Evolutionary conservation across 2,113 vertebrate species (phyloP), one percentile per base, ranked within the genome.

Genomic region (Cryptoleucopteryx plumbea): DNA sequence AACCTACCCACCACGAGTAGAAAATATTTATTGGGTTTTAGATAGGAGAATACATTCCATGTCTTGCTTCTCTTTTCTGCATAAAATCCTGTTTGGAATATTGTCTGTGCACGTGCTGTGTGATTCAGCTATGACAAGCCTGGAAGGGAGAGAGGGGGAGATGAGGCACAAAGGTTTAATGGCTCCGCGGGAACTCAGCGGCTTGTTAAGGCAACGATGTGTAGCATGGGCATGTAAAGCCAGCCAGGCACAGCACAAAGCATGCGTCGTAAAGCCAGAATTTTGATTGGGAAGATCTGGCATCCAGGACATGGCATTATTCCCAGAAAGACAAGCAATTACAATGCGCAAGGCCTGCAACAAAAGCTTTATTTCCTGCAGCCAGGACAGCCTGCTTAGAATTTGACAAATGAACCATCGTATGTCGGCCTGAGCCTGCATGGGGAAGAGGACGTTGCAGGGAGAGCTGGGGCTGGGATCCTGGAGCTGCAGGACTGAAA

Each of bases 161-260:
- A 79, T 13, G 84, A 96, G 56, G 36, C 74, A 90, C 70, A 66
- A 42, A 91, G 58, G 83, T 80, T 93, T 94, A 93, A 87, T 53
- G 79, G 53, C 78, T 90, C 72, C 1, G 2, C 7, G 5, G 81
- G 65, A 94, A 31, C 70, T 56, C 56, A 21, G 52, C 65, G 85
- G 61, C 87, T 90, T 72, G 81, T 93, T 94, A 75, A 81, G 87
- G 78, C 42, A 88, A 40, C 3, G 8, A 63, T 56, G 50, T 47
- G 45, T 4, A 42, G 29, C 72, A 31, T 2, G 15, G 52, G 77
- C 40, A 83, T 80, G 59, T 26, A 48, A 56, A 88, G 32, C 13
- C 59, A 90, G 71, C 48, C 40, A 29, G 40, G 67, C 42, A 95
- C 13, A 2, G 45, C 58, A 72, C 38, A 95, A 94, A 87, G 38